A percentile compares a stretch with the other conserved stretches of the same genome.
phyloP scores from a whole-genome alignment of 2,797 vertebrate species.

The Centroberyx gerrardi region DNA sequence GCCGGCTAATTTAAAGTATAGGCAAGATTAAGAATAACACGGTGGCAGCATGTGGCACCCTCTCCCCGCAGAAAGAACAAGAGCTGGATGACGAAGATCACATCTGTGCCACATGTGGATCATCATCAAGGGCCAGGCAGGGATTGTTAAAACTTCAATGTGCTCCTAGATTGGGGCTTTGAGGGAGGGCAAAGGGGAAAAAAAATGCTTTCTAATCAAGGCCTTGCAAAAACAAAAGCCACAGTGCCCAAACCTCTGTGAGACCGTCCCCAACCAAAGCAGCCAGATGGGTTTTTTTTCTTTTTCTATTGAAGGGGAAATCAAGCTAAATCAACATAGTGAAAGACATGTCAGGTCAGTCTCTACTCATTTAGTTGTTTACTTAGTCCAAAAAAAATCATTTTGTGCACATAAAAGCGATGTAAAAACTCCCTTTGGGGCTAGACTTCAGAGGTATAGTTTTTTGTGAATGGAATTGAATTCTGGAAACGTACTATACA shows the following conservation, averaged over 20 bases:
- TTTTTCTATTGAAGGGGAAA: constrained; percentile 45
- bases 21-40: constrained; percentile 62
- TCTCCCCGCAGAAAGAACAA: constrained; percentile 59
- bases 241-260: constrained; percentile 56
- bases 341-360: neutral
- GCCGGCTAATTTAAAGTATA: constrained; percentile 53
- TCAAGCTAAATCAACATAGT: constrained; percentile 30
- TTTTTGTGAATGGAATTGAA: constrained; percentile 53
- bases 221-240: constrained; percentile 68
- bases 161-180: constrained; percentile 74
- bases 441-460: constrained; percentile 9
- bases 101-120: constrained; percentile 81
- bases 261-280: constrained; percentile 57
- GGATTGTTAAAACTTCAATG: constrained; percentile 78
- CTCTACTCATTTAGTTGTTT: constrained; percentile 41
- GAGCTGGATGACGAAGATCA: constrained; percentile 59
- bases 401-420: constrained; percentile 35
- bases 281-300: constrained; percentile 74
- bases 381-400: neutral
- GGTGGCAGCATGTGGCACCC: constrained; percentile 72
- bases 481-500: constrained; percentile 48
- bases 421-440: constrained; percentile 12
- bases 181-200: constrained; percentile 59
- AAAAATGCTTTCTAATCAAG: constrained; percentile 82
- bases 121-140: constrained; percentile 74